These are phyloP conservation scores for Mycetomoellerius zeteki DNA, from an alignment of 1,140 invertebrate genomes.

Conservation along the genomic window DNA sequence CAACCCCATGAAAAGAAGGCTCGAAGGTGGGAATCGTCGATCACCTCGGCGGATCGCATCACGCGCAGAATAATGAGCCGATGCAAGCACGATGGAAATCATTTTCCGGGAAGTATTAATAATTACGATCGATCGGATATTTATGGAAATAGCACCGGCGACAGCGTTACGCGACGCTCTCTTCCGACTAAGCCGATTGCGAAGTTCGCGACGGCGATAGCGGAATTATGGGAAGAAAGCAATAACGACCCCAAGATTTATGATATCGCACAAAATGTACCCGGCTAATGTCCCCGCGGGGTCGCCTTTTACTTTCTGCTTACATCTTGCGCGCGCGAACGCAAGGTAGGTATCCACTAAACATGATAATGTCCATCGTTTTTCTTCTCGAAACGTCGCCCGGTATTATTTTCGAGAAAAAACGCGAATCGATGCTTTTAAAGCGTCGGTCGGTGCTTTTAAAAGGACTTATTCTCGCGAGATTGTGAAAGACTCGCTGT, in stretches of 20 bases:
- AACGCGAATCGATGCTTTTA: conserved; percentile 44
- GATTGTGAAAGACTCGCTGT: conserved; percentile 43
- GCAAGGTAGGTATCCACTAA: conserved; percentile 38
- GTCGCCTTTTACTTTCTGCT: conserved; percentile 13
- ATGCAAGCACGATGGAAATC: conserved; percentile 37
- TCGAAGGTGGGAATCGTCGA: conserved; percentile 17
- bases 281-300: conserved; percentile 42
- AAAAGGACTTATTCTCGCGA: conserved; percentile 44
- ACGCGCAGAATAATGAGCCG: conserved; percentile 33
- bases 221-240: conserved; percentile 65
- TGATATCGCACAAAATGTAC: conserved; percentile 44
- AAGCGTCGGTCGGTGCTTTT: conserved; percentile 40
- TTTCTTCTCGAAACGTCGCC: conserved; percentile 48
- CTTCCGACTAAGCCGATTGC: conserved; percentile 47
- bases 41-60: conserved; percentile 21
- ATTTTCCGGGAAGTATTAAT: conserved; percentile 59
- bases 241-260: conserved; percentile 63
- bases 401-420: conserved; percentile 51
- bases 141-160: conserved; percentile 55
- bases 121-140: conserved; percentile 64
- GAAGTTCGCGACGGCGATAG: conserved; percentile 50
- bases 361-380: conserved; percentile 51
- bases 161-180: background rate
- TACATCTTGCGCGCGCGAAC: conserved; percentile 25
- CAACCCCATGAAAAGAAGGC: conserved; percentile 21